phyloP scores from a whole-genome alignment of 1,140 invertebrate genomes.

The Sarcophaga peregrina region DNA sequence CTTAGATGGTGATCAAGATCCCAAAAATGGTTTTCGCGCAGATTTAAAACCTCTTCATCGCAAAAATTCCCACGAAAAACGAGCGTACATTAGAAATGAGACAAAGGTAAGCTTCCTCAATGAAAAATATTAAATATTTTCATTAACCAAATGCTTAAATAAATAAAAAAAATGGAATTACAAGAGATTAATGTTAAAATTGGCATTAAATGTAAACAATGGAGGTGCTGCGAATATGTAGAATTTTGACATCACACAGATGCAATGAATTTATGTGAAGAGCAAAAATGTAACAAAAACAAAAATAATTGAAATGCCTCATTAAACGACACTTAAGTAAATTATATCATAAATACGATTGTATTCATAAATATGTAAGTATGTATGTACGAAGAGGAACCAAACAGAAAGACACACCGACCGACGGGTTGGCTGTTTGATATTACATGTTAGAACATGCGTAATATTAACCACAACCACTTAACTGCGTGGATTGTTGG shows the following conservation, averaged over 20 bases:
- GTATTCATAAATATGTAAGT: too few species aligned
- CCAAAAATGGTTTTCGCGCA: conserved; percentile 78
- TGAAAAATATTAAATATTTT: background rate
- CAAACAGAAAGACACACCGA: background rate
- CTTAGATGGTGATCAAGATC: conserved; percentile 79
- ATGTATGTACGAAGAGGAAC: too few species aligned
- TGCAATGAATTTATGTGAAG: background rate
- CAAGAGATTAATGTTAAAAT: conserved; percentile 6
- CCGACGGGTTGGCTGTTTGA: background rate
- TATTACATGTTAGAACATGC: background rate
- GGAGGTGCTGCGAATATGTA: background rate
- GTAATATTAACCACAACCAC: conserved; percentile 1
- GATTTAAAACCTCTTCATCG: conserved; percentile 73
- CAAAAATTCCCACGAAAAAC: conserved; percentile 57
- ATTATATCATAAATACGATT: background rate
- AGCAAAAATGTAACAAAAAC: background rate
- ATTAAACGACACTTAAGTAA: conserved; percentile 42
- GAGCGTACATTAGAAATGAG: conserved; percentile 49
- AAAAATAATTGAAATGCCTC: conserved; percentile 7
- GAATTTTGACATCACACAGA: conserved; percentile 30
- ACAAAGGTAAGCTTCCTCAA: conserved; percentile 47
- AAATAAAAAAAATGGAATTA: background rate
- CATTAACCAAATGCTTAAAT: background rate
- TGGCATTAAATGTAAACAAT: background rate
- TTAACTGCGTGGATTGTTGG: background rate